Conservation (phyloP, 2,797 vertebrate species). For the Falco cherrug region DNA sequence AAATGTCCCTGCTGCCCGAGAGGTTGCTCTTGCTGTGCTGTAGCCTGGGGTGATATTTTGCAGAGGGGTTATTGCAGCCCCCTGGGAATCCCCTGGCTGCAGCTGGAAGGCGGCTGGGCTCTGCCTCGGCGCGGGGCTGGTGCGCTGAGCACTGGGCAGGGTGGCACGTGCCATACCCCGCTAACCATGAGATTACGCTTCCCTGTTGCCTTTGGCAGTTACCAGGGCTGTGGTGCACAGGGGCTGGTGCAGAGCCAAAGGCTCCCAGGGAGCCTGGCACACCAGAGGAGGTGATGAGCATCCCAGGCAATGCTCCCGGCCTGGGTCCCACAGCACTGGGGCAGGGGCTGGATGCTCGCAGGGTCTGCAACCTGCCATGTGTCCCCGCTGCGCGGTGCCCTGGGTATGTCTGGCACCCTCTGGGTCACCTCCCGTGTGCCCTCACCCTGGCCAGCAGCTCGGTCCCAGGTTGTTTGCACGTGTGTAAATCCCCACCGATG, state of each 20-base stretch:
- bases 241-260: neutral
- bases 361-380: accelerated
- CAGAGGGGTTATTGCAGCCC: neutral
- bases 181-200: neutral
- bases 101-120: neutral
- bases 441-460: too few species aligned
- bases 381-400: neutral
- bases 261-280: neutral
- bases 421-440: accelerated
- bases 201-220: neutral
- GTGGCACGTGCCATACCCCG: accelerated
- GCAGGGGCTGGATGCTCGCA: neutral
- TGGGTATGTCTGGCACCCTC: too few species aligned
- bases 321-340: accelerated
- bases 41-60: neutral
- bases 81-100: neutral
- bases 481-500: neutral
- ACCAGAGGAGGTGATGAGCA: neutral
- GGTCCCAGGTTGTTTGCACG: accelerated
- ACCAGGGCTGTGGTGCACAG: accelerated
- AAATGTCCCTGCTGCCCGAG: accelerated
- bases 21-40: neutral
- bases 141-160: neutral
- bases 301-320: neutral
- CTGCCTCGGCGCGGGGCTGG: neutral